phyloP scores from a whole-genome alignment of 2,888 invertebrate species.

The Diloba caeruleocephala region DNA sequence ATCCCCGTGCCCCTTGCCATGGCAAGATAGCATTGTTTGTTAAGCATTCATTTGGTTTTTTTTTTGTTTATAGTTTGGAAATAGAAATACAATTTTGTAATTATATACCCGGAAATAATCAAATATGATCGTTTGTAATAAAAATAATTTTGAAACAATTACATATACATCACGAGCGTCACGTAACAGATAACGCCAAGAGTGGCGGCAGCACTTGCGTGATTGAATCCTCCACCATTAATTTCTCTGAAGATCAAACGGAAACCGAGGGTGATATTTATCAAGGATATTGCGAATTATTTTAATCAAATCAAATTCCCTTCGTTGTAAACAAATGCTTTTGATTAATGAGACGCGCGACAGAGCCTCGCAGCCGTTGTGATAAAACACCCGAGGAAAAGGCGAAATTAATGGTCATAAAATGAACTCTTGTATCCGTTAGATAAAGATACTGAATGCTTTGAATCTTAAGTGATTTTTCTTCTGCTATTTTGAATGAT shows the following conservation, averaged over 20 bases:
- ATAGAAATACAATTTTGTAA: no score
- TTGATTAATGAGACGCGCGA: conserved; percentile 89
- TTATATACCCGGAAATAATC: background rate
- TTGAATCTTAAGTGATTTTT: conserved; percentile 87
- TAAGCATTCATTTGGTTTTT: conserved; percentile 66
- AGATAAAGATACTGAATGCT: conserved; percentile 88
- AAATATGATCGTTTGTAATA: conserved; percentile 2
- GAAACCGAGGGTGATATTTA: conserved; percentile 89
- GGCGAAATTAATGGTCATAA: conserved; percentile 89
- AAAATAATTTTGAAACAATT: conserved; percentile 13
- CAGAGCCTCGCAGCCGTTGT: conserved; percentile 86
- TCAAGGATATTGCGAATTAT: conserved; percentile 90
- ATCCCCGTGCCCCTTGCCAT: conserved; percentile 77
- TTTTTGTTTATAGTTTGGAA: conserved; percentile 27
- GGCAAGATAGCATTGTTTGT: conserved; percentile 78
- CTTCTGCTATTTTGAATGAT: conserved; percentile 83
- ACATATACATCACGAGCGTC: conserved; percentile 47
- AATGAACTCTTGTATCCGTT: conserved; percentile 88
- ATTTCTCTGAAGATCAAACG: conserved; percentile 88
- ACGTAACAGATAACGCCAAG: conserved; percentile 64
- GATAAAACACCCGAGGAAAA: conserved; percentile 88
- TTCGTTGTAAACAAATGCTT: conserved; percentile 89
- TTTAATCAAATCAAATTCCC: conserved; percentile 90
- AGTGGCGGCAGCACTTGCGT: conserved; percentile 80
- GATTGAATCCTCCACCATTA: conserved; percentile 89